These are phyloP conservation scores for Peromyscus attwateri DNA, from an alignment of 2,797 vertebrate species.

Conservation along the genomic window DNA sequence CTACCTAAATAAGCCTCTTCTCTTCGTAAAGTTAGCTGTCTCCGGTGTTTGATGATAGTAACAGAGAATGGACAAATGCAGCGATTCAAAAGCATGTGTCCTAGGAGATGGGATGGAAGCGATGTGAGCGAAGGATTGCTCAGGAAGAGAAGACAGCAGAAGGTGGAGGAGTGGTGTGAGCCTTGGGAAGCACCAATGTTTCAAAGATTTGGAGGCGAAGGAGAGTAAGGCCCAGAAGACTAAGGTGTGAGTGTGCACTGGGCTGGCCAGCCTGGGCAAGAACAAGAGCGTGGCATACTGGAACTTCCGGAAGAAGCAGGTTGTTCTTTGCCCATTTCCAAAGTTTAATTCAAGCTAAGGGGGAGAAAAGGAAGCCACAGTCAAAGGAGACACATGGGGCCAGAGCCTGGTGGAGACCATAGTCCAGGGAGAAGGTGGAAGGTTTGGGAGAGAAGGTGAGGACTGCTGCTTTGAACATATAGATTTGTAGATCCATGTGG, in stretches of 20 bases:
- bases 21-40: not conserved
- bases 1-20: not conserved
- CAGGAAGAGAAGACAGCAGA: not conserved
- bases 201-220: not conserved
- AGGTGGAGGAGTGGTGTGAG: not conserved
- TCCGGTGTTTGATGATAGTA: not conserved
- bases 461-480: not conserved
- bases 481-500: not conserved
- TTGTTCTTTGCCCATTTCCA: not conserved
- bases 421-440: not conserved
- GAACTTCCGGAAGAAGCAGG: not conserved
- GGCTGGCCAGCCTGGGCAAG: rapidly evolving
- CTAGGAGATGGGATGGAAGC: not conserved
- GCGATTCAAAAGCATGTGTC: not conserved
- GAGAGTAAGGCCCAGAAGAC: rapidly evolving
- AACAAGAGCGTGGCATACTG: not conserved
- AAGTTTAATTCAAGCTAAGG: not conserved
- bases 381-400: not conserved
- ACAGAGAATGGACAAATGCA: not conserved
- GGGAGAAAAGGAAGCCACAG: not conserved
- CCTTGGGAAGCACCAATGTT: not conserved
- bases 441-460: not conserved
- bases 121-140: not conserved
- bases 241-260: rapidly evolving
- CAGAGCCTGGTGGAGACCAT: not conserved